Evolutionary conservation across 1,140 invertebrate species (phyloP).

Genomic region (Triops longicaudatus): DNA sequence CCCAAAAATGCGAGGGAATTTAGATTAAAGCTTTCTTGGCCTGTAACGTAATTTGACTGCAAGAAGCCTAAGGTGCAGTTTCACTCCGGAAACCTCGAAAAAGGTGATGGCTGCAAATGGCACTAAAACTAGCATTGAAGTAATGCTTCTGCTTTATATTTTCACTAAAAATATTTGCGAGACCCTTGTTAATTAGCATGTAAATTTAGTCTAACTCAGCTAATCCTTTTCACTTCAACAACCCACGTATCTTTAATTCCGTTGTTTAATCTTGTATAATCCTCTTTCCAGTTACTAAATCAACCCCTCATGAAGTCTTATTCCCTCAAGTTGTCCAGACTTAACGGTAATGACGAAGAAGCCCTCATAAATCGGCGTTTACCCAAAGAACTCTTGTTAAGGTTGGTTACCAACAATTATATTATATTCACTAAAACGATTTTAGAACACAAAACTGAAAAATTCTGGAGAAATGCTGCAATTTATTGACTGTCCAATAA

Average conservation of each 20-base stretch:
- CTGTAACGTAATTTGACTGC: neutral
- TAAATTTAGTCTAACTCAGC: too few relatives aligned
- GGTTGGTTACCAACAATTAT: conserved; percentile 42
- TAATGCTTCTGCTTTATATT: neutral
- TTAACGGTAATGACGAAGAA: conserved; percentile 52
- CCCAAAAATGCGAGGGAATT: neutral
- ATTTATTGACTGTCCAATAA: too few relatives aligned
- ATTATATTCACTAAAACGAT: too few relatives aligned
- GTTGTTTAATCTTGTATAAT: neutral
- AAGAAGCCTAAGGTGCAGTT: neutral
- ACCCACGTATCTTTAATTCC: too few relatives aligned
- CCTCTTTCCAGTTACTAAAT: neutral
- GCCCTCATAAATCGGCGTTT: conserved; percentile 90
- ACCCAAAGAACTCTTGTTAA: conserved; percentile 85
- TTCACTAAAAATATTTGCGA: neutral
- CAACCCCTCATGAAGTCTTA: conserved; percentile 25
- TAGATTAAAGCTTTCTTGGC: neutral
- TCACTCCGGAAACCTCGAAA: neutral
- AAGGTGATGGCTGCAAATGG: conserved; percentile 11
- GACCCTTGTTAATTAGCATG: too few relatives aligned
- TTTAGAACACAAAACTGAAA: too few relatives aligned
- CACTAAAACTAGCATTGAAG: conserved; percentile 6
- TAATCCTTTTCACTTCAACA: too few relatives aligned
- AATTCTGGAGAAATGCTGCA: too few relatives aligned
- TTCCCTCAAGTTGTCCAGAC: conserved; percentile 24